A percentile compares a stretch with the other conserved stretches of the same genome.
phyloP scores from a whole-genome alignment of 2,888 invertebrate species.

The Callimorpha dominula region DNA sequence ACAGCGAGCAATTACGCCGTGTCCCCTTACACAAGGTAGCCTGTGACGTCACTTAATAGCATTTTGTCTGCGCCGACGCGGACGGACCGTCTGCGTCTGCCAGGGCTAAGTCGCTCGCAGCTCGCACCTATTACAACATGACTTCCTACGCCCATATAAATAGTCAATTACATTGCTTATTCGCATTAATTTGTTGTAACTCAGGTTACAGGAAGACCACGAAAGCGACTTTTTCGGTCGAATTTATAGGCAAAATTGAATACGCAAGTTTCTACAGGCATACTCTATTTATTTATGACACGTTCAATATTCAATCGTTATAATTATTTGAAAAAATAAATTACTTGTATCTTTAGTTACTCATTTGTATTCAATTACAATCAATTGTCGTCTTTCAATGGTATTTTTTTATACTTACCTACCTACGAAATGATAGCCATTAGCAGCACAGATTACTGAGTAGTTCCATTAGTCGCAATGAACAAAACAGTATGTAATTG shows the following conservation, averaged over 20 bases:
- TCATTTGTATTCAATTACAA: constrained; percentile 2
- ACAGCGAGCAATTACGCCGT: constrained; percentile 56
- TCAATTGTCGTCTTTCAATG: neutral
- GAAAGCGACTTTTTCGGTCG: neutral
- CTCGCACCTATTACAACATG: constrained; percentile 25
- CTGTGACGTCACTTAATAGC: constrained; percentile 78
- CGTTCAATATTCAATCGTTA: neutral
- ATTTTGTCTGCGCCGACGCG: constrained; percentile 67
- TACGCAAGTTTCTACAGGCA: neutral
- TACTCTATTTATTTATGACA: neutral
- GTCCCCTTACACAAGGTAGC: constrained; percentile 73
- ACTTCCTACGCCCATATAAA: constrained; percentile 28
- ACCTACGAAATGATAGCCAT: too few species aligned
- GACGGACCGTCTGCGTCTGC: constrained; percentile 79
- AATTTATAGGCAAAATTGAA: neutral
- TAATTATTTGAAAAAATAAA: neutral
- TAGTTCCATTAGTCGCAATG: too few species aligned
- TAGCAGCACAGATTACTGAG: too few species aligned
- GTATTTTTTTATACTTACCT: too few species aligned
- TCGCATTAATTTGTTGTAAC: neutral
- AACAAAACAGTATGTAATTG: too few species aligned
- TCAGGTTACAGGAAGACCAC: constrained; percentile 10
- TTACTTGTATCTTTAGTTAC: neutral
- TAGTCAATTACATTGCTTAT: constrained; percentile 23
- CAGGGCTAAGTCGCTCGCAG: constrained; percentile 44